These are phyloP conservation scores for Coenobita brevimanus DNA, from an alignment of 1,140 invertebrate genomes.

Conservation along the genomic window DNA sequence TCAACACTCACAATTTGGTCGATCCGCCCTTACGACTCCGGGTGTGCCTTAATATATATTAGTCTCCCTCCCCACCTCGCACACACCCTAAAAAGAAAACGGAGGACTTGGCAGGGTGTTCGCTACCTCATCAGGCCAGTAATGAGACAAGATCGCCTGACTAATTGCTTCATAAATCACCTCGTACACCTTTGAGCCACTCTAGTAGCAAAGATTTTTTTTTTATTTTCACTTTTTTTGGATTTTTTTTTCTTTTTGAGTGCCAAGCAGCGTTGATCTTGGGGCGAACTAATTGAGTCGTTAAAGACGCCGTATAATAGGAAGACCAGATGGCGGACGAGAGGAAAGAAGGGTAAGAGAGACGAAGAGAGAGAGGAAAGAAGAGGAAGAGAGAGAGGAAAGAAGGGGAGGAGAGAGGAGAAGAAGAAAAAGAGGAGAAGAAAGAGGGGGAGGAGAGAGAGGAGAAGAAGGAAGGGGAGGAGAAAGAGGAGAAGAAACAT, in stretches of 20 bases:
- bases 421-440: too few species aligned
- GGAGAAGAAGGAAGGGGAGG: too few species aligned
- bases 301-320: slow-evolving; percentile 21
- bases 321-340: neutral
- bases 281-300: slow-evolving; percentile 38
- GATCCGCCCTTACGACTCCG: too few species aligned
- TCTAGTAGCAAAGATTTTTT: neutral
- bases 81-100: neutral
- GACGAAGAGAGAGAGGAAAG: too few species aligned
- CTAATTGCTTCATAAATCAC: slow-evolving; percentile 57
- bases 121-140: slow-evolving; percentile 41
- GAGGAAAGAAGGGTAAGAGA: too few species aligned
- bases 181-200: slow-evolving; percentile 38
- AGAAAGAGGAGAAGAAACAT: too few species aligned
- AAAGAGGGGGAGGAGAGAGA: too few species aligned
- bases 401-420: too few species aligned
- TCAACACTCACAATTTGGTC: too few species aligned
- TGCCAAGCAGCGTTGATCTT: neutral
- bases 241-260: neutral
- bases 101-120: slow-evolving; percentile 26
- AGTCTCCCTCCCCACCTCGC: neutral
- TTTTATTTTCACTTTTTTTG: neutral
- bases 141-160: slow-evolving; percentile 50
- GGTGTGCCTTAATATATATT: neutral
- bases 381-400: too few species aligned